A percentile compares a stretch with the other conserved stretches of the same genome.
Evolutionary conservation across 2,113 vertebrate genomes (phyloP).

Genomic region (Octodon degus): DNA sequence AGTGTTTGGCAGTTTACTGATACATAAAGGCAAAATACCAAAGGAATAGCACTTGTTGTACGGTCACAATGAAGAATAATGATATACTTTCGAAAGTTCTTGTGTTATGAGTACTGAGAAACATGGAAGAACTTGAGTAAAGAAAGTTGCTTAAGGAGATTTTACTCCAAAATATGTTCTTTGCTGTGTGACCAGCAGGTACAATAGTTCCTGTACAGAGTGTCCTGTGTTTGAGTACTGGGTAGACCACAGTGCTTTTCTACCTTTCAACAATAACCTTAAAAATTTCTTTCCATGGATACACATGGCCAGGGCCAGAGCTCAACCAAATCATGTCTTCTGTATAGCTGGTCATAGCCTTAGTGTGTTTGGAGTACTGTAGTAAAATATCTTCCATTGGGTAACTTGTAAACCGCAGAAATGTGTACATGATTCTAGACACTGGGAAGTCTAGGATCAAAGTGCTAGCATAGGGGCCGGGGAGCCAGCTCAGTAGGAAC

Average conservation of each 20-base stretch:
- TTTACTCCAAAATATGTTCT: neutral
- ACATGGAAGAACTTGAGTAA: slow-evolving; percentile 25
- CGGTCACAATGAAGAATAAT: neutral
- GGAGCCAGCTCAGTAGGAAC: too few species aligned
- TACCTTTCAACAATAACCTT: neutral
- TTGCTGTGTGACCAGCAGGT: neutral
- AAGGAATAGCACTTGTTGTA: neutral
- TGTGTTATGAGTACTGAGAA: neutral
- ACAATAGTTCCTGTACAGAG: neutral
- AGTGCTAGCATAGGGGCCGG: neutral
- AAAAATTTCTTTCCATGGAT: neutral
- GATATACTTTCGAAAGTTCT: neutral
- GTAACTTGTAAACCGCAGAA: neutral
- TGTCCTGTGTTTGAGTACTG: neutral
- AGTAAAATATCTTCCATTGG: neutral
- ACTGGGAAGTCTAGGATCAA: neutral
- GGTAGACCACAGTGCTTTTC: neutral
- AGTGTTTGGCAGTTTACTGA: slow-evolving; percentile 59
- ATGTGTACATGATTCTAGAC: neutral
- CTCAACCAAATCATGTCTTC: neutral
- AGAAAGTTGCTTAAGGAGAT: neutral
- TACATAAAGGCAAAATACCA: slow-evolving; percentile 35
- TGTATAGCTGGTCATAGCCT: neutral
- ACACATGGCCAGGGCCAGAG: neutral
- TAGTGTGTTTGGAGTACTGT: neutral